These are phyloP conservation scores for Tinea trinotella DNA, from an alignment of 2,888 invertebrate species.

Conservation along the genomic window DNA sequence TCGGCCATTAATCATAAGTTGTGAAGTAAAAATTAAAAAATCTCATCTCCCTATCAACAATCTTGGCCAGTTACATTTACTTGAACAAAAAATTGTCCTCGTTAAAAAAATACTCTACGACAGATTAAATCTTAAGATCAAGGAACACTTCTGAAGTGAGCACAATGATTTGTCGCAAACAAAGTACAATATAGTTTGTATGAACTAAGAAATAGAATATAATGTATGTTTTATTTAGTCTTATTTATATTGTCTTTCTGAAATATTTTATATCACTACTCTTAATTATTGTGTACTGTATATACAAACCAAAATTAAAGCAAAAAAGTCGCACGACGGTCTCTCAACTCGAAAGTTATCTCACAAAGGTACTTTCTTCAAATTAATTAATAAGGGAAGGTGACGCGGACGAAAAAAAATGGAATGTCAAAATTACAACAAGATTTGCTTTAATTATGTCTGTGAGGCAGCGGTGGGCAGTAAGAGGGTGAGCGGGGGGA, in stretches of 20 bases:
- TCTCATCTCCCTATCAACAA: conserved; percentile 43
- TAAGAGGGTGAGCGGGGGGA: conserved; percentile 26
- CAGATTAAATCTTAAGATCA: neutral
- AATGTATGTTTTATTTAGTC: no score
- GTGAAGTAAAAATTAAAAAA: conserved; percentile 34
- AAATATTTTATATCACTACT: no score
- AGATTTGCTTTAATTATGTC: conserved; percentile 69
- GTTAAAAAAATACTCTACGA: conserved; percentile 27
- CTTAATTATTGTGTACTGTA: no score
- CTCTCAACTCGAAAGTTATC: neutral
- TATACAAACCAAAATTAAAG: no score
- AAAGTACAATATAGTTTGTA: no score
- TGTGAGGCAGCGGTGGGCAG: conserved; percentile 31
- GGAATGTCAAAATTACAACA: conserved; percentile 71
- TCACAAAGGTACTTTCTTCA: conserved; percentile 55
- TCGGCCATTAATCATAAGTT: conserved; percentile 38
- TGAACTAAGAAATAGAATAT: no score
- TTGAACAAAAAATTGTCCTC: conserved; percentile 47
- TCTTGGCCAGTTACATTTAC: conserved; percentile 59
- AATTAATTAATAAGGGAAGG: conserved; percentile 63
- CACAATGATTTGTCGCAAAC: no score
- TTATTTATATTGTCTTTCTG: no score
- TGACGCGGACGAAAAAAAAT: conserved; percentile 53
- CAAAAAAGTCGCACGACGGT: neutral
- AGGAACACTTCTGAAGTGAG: neutral